Evolutionary conservation across 2,113 vertebrate species (phyloP).

Genomic region (Centropristis striata): DNA sequence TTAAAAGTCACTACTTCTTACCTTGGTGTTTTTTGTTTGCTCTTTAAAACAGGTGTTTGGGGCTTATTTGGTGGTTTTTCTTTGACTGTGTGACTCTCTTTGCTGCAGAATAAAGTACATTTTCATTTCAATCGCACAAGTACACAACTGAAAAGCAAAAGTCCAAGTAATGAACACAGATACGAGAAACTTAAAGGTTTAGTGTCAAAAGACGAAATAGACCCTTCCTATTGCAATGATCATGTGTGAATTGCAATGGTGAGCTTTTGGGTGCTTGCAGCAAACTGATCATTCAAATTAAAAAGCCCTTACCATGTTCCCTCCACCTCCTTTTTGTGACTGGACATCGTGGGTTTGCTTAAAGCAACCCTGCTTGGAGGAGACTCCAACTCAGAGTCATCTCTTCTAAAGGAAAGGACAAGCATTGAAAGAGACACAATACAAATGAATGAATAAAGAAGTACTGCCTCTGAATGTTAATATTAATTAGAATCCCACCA

Average conservation of each 20-base stretch:
- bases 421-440: background rate
- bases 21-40: slow-evolving; percentile 4
- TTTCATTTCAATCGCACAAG: background rate
- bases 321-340: slow-evolving; percentile 14
- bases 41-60: background rate
- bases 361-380: slow-evolving; percentile 52
- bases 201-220: background rate
- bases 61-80: background rate
- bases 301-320: slow-evolving; percentile 8
- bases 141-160: background rate
- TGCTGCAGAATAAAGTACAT: slow-evolving; percentile 19
- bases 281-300: slow-evolving; percentile 1
- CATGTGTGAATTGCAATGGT: background rate
- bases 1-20: slow-evolving; percentile 8
- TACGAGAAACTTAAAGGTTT: background rate
- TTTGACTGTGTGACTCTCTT: background rate
- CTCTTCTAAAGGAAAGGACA: slow-evolving; percentile 5
- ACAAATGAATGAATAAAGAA: background rate
- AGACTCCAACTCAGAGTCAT: slow-evolving; percentile 38
- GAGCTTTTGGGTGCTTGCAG: background rate
- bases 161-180: background rate
- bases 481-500: background rate
- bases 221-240: background rate
- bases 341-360: slow-evolving; percentile 22
- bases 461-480: background rate